Base-by-base conservation (phyloP, 1,140 invertebrate genomes). In the Branchinecta lindahli region DNA sequence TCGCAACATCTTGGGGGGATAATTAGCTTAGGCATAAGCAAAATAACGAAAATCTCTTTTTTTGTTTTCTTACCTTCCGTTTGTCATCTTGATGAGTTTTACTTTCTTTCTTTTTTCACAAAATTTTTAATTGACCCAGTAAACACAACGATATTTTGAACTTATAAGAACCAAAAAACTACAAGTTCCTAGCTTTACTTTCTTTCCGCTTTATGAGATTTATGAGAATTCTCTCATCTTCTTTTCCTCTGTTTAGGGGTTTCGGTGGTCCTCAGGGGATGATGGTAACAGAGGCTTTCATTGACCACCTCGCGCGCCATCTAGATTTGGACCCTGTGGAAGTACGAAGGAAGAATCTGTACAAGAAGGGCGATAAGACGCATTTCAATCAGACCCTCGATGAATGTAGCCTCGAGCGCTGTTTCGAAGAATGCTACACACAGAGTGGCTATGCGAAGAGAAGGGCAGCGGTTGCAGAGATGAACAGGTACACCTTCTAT, bases 181-280 rank as follows among this genome's bases (percentile, higher is more conserved):
- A n/a, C n/a, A 33, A 33, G 5, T 33, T 33, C 5, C 33, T 5
- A 33, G 33, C 33, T 33, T 33, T 33, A 33, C 33, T 1, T 33
- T 33, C 5, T 1, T 33, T 33, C 33, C 33, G 33, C 33, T 33
- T n/a, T n/a, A n/a, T n/a, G n/a, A n/a, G n/a, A n/a, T n/a, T n/a
- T n/a, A n/a, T n/a, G 33, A 1, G 33, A 33, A 33, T 5, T 33
- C 33, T 33, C 2, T 33, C 33, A 33, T 5, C 33, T 33, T 33
- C 33, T 33, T 33, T 33, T 33, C 33, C 2, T 33, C 33, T 33
- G 12, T 6, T 61, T 47, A 66, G 92, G 73, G 92, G 91, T 15
- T 94, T 94, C 76, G 91, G 92, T 12, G 91, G 87, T 0, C 92
- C 92, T 0, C 92, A 94, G 73, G 91, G 88, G 45, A 94, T 94